Conservation (phyloP, 2,888 invertebrate genomes). For the Rhorus exstirpatorius region DNA sequence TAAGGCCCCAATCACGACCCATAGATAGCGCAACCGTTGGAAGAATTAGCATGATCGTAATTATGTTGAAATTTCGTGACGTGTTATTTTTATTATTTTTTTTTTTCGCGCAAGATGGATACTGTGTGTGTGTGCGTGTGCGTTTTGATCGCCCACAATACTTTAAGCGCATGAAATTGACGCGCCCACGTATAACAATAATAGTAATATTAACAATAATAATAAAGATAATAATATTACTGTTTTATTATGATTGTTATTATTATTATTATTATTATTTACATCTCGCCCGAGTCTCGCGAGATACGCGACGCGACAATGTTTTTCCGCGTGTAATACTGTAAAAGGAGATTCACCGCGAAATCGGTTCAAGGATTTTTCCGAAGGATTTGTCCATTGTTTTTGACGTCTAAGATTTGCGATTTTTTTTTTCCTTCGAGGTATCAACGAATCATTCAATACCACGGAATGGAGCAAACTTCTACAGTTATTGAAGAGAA, state of each 20-base stretch:
- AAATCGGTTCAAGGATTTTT: slow-evolving; percentile 63
- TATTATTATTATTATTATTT: slow-evolving; percentile 15
- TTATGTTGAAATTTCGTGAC: slow-evolving; percentile 63
- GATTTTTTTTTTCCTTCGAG: slow-evolving; percentile 16
- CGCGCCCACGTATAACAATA: slow-evolving; percentile 68
- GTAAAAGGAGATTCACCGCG: slow-evolving; percentile 72
- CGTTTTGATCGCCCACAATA: slow-evolving; percentile 61
- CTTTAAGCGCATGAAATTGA: slow-evolving; percentile 35
- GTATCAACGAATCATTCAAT: background rate
- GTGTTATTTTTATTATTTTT: slow-evolving; percentile 25
- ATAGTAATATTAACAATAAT: too few relatives aligned
- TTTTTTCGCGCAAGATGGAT: slow-evolving; percentile 24
- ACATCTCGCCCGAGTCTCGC: slow-evolving; percentile 57
- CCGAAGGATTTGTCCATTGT: slow-evolving; percentile 39
- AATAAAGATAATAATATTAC: slow-evolving; percentile 7
- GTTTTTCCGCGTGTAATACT: slow-evolving; percentile 71
- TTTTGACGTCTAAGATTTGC: slow-evolving; percentile 21
- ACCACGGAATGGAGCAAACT: background rate
- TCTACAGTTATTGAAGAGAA: background rate
- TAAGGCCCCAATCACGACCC: slow-evolving; percentile 54
- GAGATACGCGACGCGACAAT: slow-evolving; percentile 47
- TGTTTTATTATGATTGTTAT: slow-evolving; percentile 30
- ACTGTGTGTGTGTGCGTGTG: slow-evolving; percentile 11
- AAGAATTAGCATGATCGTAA: slow-evolving; percentile 65
- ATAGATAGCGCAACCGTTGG: slow-evolving; percentile 51